Base-by-base conservation (phyloP, 2,888 invertebrate genomes). In the Ennomos erosarius region DNA sequence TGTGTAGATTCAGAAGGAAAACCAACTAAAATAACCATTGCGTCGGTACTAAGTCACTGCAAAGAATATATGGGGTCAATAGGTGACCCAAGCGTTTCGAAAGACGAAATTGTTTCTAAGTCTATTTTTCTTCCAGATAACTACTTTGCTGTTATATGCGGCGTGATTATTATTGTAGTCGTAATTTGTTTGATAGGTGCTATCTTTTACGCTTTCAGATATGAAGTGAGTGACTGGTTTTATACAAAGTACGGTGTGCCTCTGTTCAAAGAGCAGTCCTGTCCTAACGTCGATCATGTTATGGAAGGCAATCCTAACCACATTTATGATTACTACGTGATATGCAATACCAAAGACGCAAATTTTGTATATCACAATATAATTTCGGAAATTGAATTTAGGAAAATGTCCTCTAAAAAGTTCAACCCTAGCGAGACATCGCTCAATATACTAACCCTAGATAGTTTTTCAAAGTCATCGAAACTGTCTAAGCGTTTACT, bases 311-410 rank as follows among this genome's bases (percentile, higher is more conserved):
- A 95, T 65, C 90, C 95, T 36, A 95, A 95, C 79, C 94, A 96
- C 68, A 93, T 96, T 66, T 97, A 96, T 85, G 98, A 98, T 82
- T 97, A 97, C 65, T 98, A 97, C 88, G 94, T 98, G 84, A 95
- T 97, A 74, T 97, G 97, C 88, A 96, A 96, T 87, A 95, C 95
- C 84, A 95, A 96, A 85, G 97, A 97, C 94, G 96, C 90, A 78
- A 95, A 90, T 93, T 95, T 93, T 67, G 93, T 94, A 87, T 95
- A 85, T 85, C 94, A 87, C 92, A 95, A 91, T 89, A 95, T 92
- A 75, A 96, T 90, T 93, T 94, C 84, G 71, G 96, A 96, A 77
- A 87, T 97, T 67, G 97, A 97, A 79, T 90, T 87, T 69, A 83
- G 92, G 69, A 96, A 96, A 83, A 94, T 96, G 71, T 89, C 95